A percentile compares a stretch with the other conserved stretches of the same genome.
Evolutionary conservation across 1,140 invertebrate genomes (phyloP).

Genomic region (Trichomalopsis sarcophagae): DNA sequence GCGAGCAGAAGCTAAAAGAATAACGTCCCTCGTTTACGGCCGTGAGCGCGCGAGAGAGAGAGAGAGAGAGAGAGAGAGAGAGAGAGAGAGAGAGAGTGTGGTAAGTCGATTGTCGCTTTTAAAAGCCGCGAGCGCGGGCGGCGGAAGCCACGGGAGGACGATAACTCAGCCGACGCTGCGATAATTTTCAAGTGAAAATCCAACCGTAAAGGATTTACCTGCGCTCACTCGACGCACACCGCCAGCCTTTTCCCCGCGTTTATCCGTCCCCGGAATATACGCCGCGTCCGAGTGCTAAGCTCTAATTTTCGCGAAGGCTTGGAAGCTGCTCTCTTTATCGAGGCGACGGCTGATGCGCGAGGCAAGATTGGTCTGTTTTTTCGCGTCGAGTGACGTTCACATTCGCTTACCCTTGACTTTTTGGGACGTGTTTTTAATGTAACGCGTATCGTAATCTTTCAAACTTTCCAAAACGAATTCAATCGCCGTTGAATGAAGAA

Average conservation of each 20-base stretch:
- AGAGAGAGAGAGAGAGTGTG: not conserved
- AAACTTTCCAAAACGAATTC: not conserved
- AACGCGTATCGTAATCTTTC: too few species aligned
- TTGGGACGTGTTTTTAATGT: too few species aligned
- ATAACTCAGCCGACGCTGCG: slow-evolving; percentile 62
- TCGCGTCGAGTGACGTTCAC: too few species aligned
- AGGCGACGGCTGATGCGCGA: not conserved
- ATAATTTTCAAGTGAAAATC: slow-evolving; percentile 69
- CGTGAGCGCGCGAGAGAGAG: too few species aligned
- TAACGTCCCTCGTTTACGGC: not conserved
- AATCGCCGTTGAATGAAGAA: not conserved
- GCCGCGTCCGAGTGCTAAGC: slow-evolving; percentile 45
- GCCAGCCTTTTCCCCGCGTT: not conserved
- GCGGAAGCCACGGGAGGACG: slow-evolving; percentile 56
- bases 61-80: too few species aligned
- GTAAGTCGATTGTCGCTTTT: slow-evolving; percentile 23
- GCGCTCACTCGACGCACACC: slow-evolving; percentile 19
- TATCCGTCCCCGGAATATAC: slow-evolving; percentile 46
- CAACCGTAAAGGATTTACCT: slow-evolving; percentile 62
- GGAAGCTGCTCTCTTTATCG: not conserved
- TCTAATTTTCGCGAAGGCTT: not conserved
- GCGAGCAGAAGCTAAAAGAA: not conserved
- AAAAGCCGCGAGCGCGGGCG: slow-evolving; percentile 17
- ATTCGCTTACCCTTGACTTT: too few species aligned
- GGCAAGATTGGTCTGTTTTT: too few species aligned